Evolutionary conservation across 1,140 invertebrate species (phyloP), one percentile per base, ranked within the genome.

Genomic region (Diachasma alloeum): DNA sequence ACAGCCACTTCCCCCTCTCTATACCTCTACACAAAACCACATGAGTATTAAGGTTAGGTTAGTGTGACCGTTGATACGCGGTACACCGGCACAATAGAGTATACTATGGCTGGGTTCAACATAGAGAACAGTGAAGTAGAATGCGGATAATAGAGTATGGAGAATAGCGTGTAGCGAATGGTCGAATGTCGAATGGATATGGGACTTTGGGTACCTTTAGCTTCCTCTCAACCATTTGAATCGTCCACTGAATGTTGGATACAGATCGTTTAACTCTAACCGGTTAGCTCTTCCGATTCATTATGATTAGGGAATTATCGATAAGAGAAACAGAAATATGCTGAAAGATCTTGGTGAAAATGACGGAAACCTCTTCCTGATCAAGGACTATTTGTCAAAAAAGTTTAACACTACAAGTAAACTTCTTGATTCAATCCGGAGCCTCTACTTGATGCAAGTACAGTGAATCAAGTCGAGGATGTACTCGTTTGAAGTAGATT

Each of bases 101-200:
- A 63, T 26, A 63, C 22, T 68, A 68, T 68, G 85, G 85, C 81
- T 85, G 82, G 85, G 87, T 85, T 86, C 82, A 85, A 87, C 31
- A 74, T 39, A 53, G 37, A n/a, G 67, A 39, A 77, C 44, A 77
- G 46, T 72, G 36, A 39, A 74, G 84, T 86, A 85, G 86, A 87
- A 84, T 85, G 84, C 81, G 81, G 86, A 88, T 88, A 89, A 89
- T 89, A 83, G 87, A 89, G 87, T 88, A 86, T 85, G 84, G 83
- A 86, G 84, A 87, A 87, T 87, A 84, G 85, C 80, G 82, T 82
- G 83, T 79, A 83, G 84, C 82, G 78, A 85, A 84, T 68, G 36
- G 66, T 39, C 59, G n/a, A 68, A 76, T 76, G 75, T 76, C 75
- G 37, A 76, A 71, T 76, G 67, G 46, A 37, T 70, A 72, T 66